These are phyloP conservation scores for Parasteatoda tepidariorum DNA, from an alignment of 1,140 invertebrate species.

Conservation along the genomic window DNA sequence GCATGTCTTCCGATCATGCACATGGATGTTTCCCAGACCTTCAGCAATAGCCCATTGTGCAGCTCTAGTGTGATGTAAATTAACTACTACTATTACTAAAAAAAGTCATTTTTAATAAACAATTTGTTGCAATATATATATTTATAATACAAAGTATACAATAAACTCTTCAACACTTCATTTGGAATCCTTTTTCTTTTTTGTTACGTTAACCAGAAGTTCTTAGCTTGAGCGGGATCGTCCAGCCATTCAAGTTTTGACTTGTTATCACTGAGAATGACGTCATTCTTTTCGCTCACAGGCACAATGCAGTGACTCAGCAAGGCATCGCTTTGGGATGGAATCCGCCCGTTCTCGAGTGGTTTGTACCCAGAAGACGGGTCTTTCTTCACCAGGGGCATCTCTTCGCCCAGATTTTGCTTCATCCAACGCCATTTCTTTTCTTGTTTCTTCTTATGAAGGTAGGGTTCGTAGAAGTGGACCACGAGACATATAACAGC, in stretches of 20 bases:
- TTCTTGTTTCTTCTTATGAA: slow-evolving; percentile 69
- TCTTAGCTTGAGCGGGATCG: slow-evolving; percentile 17
- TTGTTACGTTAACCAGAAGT: slow-evolving; percentile 38
- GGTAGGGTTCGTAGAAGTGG: slow-evolving; percentile 29
- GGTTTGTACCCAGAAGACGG: neutral
- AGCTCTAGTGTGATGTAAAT: too few species aligned
- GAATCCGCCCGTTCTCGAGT: slow-evolving; percentile 11
- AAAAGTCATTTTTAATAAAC: too few species aligned
- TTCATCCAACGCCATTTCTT: slow-evolving; percentile 22
- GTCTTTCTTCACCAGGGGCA: slow-evolving; percentile 16
- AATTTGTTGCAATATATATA: too few species aligned
- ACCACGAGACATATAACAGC: slow-evolving; percentile 24
- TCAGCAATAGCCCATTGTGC: too few species aligned
- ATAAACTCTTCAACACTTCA: too few species aligned
- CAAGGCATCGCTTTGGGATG: neutral
- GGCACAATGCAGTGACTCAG: neutral
- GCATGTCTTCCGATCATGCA: too few species aligned
- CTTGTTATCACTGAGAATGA: neutral
- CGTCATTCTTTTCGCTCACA: neutral
- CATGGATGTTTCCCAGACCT: too few species aligned
- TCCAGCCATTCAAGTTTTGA: slow-evolving; percentile 21
- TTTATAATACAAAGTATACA: too few species aligned
- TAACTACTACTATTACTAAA: too few species aligned
- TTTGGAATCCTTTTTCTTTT: too few species aligned
- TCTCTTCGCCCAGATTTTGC: slow-evolving; percentile 32